Evolutionary conservation across 2,888 invertebrate species (phyloP), one percentile per base, ranked within the genome.

Genomic region (Nemotelus nigrinus): DNA sequence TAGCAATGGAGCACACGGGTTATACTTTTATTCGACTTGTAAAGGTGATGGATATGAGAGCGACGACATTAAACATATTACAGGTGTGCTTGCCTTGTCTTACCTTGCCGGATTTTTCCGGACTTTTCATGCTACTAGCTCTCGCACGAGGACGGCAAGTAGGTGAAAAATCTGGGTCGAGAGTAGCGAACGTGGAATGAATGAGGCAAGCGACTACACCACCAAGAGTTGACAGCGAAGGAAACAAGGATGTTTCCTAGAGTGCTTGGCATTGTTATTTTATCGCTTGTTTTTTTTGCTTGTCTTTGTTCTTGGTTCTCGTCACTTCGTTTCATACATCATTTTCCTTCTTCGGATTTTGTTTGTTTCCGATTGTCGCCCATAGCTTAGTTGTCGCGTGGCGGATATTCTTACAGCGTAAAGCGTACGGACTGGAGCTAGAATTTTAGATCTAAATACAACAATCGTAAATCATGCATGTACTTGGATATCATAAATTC

Each of bases 121-220:
- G 25, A 25, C 41, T 65, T 65, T 41, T 45, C 41, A 47, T 65
- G 7, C 63, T 39, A 5, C 50, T 50, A 1, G 50, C 50, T 50
- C 50, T 5, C 50, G 6, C 25, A 25, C 25, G 25, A 25, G 25
- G 25, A 25, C 5, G 41, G 5, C 39, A 10, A 45, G 65, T 65
- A 65, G 65, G 65, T 65, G 65, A 65, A 65, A 65, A 65, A 65
- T 65, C 65, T 65, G 65, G 65, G 65, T 65, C 65, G 65, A 65
- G 65, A 65, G 41, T 65, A 41, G 25, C 25, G 25, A 65, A n/a
- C 10, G 45, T n/a, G 65, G 65, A 65, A 45, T 65, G 65, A 10
- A 10, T 25, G 25, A 25, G 25, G 25, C 25, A 25, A 25, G 25
- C 25, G 0, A 25, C 0, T 25, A 25, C 25, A 25, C 25, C 25